phyloP scores from a whole-genome alignment of 2,113 vertebrate species.

The Psittacula cyanocephala region DNA sequence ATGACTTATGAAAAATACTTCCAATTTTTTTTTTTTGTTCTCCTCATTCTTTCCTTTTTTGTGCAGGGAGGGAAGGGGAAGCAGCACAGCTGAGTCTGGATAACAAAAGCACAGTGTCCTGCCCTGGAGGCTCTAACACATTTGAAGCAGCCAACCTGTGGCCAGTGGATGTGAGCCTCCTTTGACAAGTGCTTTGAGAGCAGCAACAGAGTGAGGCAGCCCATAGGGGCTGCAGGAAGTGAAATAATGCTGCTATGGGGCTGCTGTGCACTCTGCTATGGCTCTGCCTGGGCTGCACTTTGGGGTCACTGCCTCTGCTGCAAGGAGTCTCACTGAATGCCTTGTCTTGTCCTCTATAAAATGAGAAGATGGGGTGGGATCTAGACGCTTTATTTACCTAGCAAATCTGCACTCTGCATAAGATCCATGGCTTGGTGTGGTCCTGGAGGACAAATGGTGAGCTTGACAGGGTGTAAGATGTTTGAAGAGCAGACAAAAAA shows the following conservation, averaged over 20 bases:
- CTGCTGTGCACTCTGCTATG: accelerated
- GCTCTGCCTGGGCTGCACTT: background rate
- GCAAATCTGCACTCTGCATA: background rate
- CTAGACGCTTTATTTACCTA: background rate
- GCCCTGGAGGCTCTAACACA: background rate
- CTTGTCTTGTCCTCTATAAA: background rate
- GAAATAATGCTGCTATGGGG: background rate
- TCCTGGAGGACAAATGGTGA: background rate
- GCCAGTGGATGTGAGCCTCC: background rate
- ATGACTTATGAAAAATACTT: background rate
- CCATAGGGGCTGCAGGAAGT: accelerated
- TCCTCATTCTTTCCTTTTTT: background rate
- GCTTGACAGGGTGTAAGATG: background rate
- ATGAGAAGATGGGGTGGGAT: background rate
- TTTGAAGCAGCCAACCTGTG: accelerated
- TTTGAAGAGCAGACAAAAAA: background rate
- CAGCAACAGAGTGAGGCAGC: background rate
- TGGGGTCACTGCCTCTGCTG: background rate
- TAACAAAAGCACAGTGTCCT: background rate
- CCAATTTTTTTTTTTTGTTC: accelerated
- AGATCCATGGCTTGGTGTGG: background rate
- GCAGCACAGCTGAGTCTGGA: background rate
- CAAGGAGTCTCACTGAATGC: background rate
- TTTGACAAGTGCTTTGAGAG: background rate
- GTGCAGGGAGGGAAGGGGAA: background rate